Conservation (phyloP, 2,888 invertebrate species). For the Endotricha flammealis region DNA sequence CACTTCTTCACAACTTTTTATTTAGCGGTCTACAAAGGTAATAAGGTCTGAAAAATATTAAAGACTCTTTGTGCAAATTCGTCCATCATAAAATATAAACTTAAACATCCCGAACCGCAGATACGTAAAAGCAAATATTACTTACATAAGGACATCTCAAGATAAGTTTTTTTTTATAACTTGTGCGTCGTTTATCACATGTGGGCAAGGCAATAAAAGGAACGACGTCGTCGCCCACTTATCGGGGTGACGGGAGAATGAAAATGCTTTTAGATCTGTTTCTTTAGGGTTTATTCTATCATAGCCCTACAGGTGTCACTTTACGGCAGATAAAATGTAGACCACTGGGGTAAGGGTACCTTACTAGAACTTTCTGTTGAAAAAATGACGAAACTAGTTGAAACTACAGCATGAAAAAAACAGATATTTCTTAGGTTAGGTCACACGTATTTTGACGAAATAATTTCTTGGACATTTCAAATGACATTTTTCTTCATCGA, state of each 20-base stretch:
- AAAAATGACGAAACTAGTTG: too few species aligned
- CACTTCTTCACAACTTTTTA: too few species aligned
- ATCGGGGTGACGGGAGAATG: conserved; percentile 21
- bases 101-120: too few species aligned
- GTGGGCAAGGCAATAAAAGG: conserved; percentile 26
- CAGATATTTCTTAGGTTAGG: too few species aligned
- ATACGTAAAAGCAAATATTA: too few species aligned
- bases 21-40: too few species aligned
- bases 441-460: not conserved
- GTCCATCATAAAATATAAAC: too few species aligned
- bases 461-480: not conserved
- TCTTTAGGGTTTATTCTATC: conserved; percentile 8
- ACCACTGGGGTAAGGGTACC: conserved; percentile 1
- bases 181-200: conserved; percentile 22
- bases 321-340: conserved; percentile 25
- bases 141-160: conserved; percentile 20
- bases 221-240: conserved; percentile 24
- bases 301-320: conserved; percentile 22
- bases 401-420: too few species aligned
- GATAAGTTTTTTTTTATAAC: conserved; percentile 24
- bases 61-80: too few species aligned
- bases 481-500: too few species aligned
- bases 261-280: conserved; percentile 25
- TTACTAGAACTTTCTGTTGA: too few species aligned
- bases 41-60: too few species aligned